These are phyloP conservation scores for Ornithoptera priamus DNA, from an alignment of 2,888 invertebrate species.

Conservation along the genomic window DNA sequence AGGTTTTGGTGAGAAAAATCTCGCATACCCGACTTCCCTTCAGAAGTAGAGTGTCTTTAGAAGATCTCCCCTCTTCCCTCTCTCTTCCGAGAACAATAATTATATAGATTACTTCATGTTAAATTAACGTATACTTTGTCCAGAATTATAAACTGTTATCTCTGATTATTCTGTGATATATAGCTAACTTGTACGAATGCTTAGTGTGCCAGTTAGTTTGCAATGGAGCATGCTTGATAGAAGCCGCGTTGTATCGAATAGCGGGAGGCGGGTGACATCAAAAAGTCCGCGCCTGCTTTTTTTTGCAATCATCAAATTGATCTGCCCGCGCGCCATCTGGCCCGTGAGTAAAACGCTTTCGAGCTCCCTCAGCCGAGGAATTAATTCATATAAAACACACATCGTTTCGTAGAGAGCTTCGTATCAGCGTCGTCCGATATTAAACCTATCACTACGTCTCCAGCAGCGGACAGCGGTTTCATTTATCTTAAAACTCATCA, in stretches of 20 bases:
- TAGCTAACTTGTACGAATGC: constrained; percentile 10
- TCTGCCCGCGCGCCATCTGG: constrained; percentile 78
- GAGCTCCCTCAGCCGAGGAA: constrained; percentile 70
- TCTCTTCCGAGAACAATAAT: too few species aligned
- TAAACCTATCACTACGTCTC: constrained; percentile 31
- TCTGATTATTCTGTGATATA: too few species aligned
- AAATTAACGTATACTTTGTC: too few species aligned
- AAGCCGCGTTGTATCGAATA: constrained; percentile 42
- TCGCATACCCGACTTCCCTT: too few species aligned
- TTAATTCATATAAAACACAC: constrained; percentile 78
- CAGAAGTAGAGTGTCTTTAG: too few species aligned
- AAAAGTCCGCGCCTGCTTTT: constrained; percentile 64
- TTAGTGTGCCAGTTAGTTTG: constrained; percentile 32
- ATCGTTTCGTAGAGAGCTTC: constrained; percentile 48
- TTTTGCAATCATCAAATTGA: constrained; percentile 80
- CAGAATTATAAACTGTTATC: too few species aligned
- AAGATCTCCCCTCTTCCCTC: too few species aligned
- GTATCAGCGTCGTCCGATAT: constrained; percentile 42
- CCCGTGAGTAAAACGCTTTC: constrained; percentile 76
- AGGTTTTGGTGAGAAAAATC: too few species aligned
- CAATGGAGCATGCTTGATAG: constrained; percentile 48
- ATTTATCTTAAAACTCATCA: constrained; percentile 1
- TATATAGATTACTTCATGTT: too few species aligned
- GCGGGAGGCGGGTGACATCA: constrained; percentile 59
- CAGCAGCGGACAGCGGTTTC: constrained; percentile 7